phyloP scores from a whole-genome alignment of 1,140 invertebrate genomes.

The Pseudomyrmex dendroicus region DNA sequence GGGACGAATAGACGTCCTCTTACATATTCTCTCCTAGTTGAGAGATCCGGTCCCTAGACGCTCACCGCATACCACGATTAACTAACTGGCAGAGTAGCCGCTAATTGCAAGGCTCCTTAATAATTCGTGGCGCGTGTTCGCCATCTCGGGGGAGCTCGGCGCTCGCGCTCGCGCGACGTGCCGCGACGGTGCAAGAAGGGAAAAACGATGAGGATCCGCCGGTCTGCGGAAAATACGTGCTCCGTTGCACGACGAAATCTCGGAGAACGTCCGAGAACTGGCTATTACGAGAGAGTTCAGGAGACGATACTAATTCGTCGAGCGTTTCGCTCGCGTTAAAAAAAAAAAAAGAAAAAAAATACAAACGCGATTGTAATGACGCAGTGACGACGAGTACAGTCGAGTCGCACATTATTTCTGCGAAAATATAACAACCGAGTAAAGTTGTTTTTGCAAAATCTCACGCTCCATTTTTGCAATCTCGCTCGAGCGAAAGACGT shows the following conservation, averaged over 20 bases:
- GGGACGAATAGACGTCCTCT: conserved; percentile 53
- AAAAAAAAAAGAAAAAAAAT: neutral
- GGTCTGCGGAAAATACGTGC: conserved; percentile 47
- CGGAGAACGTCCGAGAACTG: conserved; percentile 34
- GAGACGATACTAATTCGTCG: conserved; percentile 40
- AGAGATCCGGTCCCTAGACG: conserved; percentile 63
- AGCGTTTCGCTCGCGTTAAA: neutral
- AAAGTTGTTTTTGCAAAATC: conserved; percentile 10
- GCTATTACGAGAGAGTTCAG: conserved; percentile 22
- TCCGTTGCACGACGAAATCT: conserved; percentile 51
- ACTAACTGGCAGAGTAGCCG: conserved; percentile 67
- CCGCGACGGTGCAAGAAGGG: conserved; percentile 40
- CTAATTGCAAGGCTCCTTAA: conserved; percentile 75
- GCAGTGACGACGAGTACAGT: neutral
- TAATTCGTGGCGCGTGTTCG: conserved; percentile 73
- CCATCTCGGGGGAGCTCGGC: conserved; percentile 55
- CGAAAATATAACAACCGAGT: neutral
- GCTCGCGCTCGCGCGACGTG: conserved; percentile 38
- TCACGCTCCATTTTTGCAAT: neutral
- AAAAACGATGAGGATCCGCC: conserved; percentile 48
- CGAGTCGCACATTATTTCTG: conserved; percentile 14
- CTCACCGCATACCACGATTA: conserved; percentile 68
- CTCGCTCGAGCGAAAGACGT: neutral
- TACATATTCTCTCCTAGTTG: conserved; percentile 61
- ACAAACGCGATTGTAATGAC: conserved; percentile 33